Evolutionary conservation across 2,797 vertebrate genomes (phyloP).

Genomic region (Glyptemys insculpta): DNA sequence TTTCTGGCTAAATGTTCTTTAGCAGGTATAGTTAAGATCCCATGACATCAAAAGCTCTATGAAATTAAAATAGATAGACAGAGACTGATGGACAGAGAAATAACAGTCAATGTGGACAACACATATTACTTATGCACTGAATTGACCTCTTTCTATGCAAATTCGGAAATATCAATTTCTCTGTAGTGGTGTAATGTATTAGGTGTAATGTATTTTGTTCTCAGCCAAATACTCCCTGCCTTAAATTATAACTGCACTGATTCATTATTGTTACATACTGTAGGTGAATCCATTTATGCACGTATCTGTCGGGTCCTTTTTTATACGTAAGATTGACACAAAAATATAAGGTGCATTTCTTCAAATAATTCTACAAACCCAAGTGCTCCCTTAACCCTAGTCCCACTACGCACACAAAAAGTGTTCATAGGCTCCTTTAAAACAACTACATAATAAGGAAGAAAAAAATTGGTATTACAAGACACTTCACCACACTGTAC

Average conservation of each 20-base stretch:
- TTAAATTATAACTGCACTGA: neutral
- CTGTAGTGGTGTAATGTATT: neutral
- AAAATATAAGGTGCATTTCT: slow-evolving; percentile 14
- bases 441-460: accelerated
- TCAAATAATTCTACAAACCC: neutral
- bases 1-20: slow-evolving; percentile 76
- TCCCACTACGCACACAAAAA: neutral
- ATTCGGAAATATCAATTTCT: accelerated
- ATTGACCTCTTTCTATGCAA: neutral
- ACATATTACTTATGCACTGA: accelerated
- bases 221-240: slow-evolving; percentile 15
- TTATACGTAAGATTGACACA: neutral
- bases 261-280: neutral
- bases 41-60: slow-evolving; percentile 74
- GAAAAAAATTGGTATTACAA: neutral
- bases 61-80: slow-evolving; percentile 71
- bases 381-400: neutral
- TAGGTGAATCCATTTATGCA: neutral
- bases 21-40: slow-evolving; percentile 64
- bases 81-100: neutral
- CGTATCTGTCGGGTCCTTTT: neutral
- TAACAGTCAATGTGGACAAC: neutral
- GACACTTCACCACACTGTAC: neutral
- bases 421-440: neutral
- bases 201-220: slow-evolving; percentile 15